phyloP scores from a whole-genome alignment of 2,797 vertebrate genomes.

The Halcyon chelicuti region DNA sequence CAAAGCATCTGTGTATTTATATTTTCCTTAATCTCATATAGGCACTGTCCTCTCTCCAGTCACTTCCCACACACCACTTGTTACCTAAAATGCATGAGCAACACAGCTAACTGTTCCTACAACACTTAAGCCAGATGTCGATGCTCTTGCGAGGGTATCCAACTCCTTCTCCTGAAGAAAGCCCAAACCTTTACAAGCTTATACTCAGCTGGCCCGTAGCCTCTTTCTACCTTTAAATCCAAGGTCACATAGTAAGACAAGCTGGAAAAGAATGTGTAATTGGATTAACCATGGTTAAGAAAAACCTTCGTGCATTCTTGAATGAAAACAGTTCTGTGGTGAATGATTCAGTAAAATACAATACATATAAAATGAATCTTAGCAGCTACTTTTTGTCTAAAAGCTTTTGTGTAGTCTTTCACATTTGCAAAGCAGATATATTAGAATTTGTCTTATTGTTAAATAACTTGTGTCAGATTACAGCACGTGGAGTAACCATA shows the following conservation, averaged over 20 bases:
- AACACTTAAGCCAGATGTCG: background rate
- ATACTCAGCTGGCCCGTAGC: background rate
- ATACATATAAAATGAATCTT: background rate
- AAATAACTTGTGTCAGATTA: constrained; percentile 52
- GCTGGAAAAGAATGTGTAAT: constrained; percentile 50
- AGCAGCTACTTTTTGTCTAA: background rate
- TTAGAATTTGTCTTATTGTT: constrained; percentile 6
- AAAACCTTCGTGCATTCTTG: background rate
- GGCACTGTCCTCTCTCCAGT: background rate
- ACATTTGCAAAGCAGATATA: background rate
- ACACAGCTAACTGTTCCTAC: background rate
- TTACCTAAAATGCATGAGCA: background rate
- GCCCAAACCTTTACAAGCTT: background rate
- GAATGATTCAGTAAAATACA: background rate
- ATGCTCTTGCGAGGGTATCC: background rate
- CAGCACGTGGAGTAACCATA: background rate
- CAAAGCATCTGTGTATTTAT: background rate
- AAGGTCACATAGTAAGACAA: constrained; percentile 29
- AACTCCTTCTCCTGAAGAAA: background rate
- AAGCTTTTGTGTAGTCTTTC: background rate
- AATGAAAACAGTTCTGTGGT: background rate
- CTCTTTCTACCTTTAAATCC: constrained; percentile 47
- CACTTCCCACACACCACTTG: background rate
- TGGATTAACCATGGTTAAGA: constrained; percentile 50
- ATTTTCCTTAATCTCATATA: background rate